Percentiles rank a stretch among this genome's conserved stretches.
Conservation (phyloP, 2,113 vertebrate species). For the Geothlypis trichas region DNA sequence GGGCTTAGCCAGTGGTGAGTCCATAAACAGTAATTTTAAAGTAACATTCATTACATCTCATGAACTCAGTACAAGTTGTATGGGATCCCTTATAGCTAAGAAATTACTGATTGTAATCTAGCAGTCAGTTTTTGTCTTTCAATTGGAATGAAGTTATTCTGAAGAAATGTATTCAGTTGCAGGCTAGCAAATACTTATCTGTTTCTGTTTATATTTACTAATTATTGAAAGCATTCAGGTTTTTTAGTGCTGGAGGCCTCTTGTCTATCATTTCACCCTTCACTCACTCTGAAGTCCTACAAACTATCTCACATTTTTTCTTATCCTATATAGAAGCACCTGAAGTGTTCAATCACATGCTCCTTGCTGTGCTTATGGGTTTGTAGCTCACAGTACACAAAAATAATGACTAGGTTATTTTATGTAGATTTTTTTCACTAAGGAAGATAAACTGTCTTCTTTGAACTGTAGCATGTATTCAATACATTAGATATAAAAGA, state of each 20-base stretch:
- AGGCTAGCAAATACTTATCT: not conserved
- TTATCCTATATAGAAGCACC: not conserved
- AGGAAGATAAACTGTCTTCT: not conserved
- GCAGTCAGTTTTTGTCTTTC: not conserved
- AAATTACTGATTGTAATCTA: not conserved
- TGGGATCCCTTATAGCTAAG: not conserved
- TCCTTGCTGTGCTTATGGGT: not conserved
- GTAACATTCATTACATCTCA: not conserved
- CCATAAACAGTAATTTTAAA: not conserved
- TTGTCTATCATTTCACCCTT: not conserved
- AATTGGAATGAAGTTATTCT: not conserved
- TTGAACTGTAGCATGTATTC: not conserved
- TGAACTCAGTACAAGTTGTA: not conserved
- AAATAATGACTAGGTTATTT: not conserved
- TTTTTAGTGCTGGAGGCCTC: not conserved
- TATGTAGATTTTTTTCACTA: not conserved
- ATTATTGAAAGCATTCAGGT: not conserved
- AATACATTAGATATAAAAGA: not conserved
- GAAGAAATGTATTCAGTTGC: not conserved
- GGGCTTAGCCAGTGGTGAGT: not conserved
- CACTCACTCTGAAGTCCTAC: not conserved
- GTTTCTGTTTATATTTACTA: not conserved
- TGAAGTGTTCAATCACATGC: not conserved
- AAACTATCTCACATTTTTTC: not conserved
- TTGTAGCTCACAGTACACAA: not conserved